These are phyloP conservation scores for Chaetodon trifascialis DNA, from an alignment of 2,113 vertebrate genomes.

Conservation along the genomic window DNA sequence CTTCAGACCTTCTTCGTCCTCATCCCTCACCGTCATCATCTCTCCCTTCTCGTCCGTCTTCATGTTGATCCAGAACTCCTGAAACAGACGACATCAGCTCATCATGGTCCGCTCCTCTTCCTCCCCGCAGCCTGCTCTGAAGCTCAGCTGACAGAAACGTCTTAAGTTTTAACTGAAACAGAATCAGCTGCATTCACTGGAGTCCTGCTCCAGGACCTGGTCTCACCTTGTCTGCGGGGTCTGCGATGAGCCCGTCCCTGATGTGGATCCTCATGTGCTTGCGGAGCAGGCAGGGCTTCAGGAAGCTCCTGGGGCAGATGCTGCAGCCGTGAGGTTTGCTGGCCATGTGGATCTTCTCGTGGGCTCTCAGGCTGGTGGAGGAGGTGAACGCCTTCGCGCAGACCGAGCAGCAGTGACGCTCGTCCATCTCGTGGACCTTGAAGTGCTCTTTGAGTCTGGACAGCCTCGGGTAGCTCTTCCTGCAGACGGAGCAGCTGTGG, in stretches of 20 bases:
- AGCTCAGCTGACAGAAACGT: too few relatives aligned
- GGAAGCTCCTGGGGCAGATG: conserved; percentile 66
- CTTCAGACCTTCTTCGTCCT: neutral
- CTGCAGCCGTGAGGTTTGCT: conserved; percentile 54
- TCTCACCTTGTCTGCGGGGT: conserved; percentile 40
- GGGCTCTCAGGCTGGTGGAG: conserved; percentile 30
- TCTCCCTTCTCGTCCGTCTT: conserved; percentile 18
- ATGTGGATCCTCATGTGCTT: conserved; percentile 69
- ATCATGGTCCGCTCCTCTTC: too few relatives aligned
- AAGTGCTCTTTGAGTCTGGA: conserved; percentile 33
- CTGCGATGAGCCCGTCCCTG: conserved; percentile 45
- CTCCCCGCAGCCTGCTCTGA: too few relatives aligned
- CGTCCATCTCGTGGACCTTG: conserved; percentile 16
- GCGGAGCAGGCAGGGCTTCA: conserved; percentile 62
- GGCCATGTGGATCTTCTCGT: conserved; percentile 43
- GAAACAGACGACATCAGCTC: neutral
- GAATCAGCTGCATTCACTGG: too few relatives aligned
- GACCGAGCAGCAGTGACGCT: conserved; percentile 25
- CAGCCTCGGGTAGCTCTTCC: conserved; percentile 16
- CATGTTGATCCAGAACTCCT: conserved; percentile 55
- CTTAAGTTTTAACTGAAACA: too few relatives aligned
- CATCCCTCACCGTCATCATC: neutral
- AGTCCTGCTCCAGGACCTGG: too few relatives aligned
- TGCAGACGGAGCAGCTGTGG: conserved; percentile 49
- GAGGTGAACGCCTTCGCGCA: conserved; percentile 45